A percentile compares a stretch with the other conserved stretches of the same genome.
Evolutionary conservation across 2,797 vertebrate species (phyloP).

Genomic region (Acipenser ruthenus): DNA sequence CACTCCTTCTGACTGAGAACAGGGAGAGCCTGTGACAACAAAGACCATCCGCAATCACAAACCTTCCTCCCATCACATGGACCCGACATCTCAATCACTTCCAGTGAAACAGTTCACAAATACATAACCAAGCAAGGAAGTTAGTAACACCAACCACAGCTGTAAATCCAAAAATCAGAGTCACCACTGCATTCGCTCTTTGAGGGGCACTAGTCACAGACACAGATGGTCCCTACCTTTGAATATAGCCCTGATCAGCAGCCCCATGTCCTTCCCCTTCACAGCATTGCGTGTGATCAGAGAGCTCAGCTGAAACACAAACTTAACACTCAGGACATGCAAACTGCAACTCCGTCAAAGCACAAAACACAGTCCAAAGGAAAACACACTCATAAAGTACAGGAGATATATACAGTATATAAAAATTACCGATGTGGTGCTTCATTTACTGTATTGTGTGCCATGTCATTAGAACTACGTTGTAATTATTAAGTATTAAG

Average conservation of each 20-base stretch:
- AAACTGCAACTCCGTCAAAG: too few relatives aligned
- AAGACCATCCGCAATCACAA: slow-evolving; percentile 13
- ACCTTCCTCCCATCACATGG: not conserved
- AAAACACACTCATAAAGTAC: not conserved
- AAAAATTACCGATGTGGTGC: not conserved
- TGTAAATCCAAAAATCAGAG: too few relatives aligned
- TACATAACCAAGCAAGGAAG: not conserved
- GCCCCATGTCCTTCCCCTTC: slow-evolving; percentile 65
- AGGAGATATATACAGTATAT: not conserved
- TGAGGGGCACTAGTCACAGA: too few relatives aligned
- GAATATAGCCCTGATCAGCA: slow-evolving; percentile 75
- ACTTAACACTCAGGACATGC: slow-evolving; percentile 7
- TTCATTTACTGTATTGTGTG: not conserved
- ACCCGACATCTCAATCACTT: not conserved
- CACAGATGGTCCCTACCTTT: slow-evolving; percentile 58
- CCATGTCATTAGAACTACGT: not conserved
- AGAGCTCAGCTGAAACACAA: slow-evolving; percentile 52
- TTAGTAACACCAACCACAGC: too few relatives aligned
- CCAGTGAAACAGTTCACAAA: not conserved
- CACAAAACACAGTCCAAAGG: not conserved
- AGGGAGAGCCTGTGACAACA: slow-evolving; percentile 66
- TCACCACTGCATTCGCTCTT: too few relatives aligned
- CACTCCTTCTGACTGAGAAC: slow-evolving; percentile 59
- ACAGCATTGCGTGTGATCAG: slow-evolving; percentile 70
- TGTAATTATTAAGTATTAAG: not conserved